Percentiles rank a stretch among this genome's conserved stretches.
Evolutionary conservation across 2,888 invertebrate genomes (phyloP).

Genomic region (Malachius bipustulatus): DNA sequence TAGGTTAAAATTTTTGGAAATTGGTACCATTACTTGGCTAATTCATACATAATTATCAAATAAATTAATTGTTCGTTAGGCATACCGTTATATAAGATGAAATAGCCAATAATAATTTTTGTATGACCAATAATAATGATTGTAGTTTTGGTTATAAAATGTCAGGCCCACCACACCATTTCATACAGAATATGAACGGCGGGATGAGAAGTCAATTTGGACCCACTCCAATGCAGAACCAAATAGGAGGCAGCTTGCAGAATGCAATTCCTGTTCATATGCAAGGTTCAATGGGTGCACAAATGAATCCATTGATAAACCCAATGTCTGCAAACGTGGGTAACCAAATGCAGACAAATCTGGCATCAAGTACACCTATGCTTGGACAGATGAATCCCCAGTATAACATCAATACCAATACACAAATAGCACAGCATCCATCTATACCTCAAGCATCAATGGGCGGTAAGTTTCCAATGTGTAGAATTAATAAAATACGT

Average conservation of each 20-base stretch:
- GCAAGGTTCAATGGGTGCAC: conserved; percentile 45
- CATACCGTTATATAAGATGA: no score
- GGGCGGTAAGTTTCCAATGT: not conserved
- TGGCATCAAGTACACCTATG: conserved; percentile 38
- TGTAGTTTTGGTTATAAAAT: conserved; percentile 38
- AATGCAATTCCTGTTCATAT: conserved; percentile 31
- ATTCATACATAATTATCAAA: no score
- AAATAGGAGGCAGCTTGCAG: conserved; percentile 27
- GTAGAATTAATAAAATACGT: no score
- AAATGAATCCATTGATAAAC: conserved; percentile 39
- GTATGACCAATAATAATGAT: no score
- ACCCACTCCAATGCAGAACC: conserved; percentile 43
- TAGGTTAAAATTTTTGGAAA: no score
- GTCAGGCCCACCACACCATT: conserved; percentile 64
- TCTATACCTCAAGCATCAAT: conserved; percentile 6
- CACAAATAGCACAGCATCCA: conserved; percentile 2
- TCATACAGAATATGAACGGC: conserved; percentile 54
- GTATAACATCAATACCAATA: conserved; percentile 23
- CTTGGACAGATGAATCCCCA: conserved; percentile 33
- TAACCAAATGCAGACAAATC: conserved; percentile 27
- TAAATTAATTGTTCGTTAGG: no score
- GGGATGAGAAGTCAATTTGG: conserved; percentile 49
- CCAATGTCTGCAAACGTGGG: conserved; percentile 28
- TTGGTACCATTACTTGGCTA: no score
- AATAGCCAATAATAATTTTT: no score